phyloP scores from a whole-genome alignment of 2,113 vertebrate species.

The Phylloscopus trochilus region DNA sequence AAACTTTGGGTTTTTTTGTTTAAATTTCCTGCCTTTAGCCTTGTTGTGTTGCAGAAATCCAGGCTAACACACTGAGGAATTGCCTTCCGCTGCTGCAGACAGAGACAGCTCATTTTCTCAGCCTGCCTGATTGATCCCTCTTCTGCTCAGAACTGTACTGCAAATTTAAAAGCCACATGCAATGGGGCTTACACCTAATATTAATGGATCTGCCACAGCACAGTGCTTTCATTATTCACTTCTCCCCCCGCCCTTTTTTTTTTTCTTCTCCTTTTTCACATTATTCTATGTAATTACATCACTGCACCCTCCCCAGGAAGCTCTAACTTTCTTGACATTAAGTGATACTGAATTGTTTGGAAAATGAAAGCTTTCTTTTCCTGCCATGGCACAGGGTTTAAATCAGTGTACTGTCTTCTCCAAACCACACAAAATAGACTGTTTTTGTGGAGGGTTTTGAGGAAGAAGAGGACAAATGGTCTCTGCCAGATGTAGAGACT shows the following conservation, averaged over 20 bases:
- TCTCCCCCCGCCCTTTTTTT: neutral
- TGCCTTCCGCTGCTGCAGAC: rapidly evolving
- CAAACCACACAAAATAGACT: neutral
- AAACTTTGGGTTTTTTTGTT: neutral
- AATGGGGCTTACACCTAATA: neutral
- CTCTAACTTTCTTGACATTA: neutral
- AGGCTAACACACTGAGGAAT: neutral
- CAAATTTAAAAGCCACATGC: neutral
- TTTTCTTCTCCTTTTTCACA: neutral
- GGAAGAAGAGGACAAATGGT: neutral
- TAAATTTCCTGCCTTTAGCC: neutral
- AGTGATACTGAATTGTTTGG: neutral
- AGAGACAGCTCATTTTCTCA: neutral
- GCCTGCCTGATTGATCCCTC: neutral
- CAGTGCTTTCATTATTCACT: neutral
- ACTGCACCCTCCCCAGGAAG: neutral
- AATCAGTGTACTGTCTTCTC: neutral
- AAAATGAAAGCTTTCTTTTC: neutral
- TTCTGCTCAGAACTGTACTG: neutral
- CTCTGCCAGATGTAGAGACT: neutral
- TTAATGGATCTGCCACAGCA: neutral
- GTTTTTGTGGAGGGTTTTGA: neutral
- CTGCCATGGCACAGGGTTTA: neutral
- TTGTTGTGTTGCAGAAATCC: neutral
- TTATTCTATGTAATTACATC: neutral